These are phyloP conservation scores for Mormoops blainvillei DNA, from an alignment of 2,113 vertebrate species.

Conservation along the genomic window DNA sequence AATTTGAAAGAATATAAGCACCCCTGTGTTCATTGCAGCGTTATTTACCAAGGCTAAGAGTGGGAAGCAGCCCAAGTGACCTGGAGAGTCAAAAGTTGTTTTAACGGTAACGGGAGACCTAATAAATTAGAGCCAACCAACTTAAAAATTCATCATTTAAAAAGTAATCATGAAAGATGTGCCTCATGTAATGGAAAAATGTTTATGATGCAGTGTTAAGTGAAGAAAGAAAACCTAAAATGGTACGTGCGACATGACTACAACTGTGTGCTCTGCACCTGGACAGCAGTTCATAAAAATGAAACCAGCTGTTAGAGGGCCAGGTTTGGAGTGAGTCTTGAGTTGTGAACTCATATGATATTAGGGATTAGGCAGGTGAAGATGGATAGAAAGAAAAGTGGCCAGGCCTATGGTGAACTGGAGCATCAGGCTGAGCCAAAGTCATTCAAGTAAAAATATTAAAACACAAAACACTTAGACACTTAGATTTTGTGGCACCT, in stretches of 20 bases:
- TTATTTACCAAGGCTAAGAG: background rate
- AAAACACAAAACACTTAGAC: background rate
- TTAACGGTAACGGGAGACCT: background rate
- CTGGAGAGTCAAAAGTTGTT: background rate
- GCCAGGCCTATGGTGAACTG: background rate
- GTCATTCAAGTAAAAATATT: background rate
- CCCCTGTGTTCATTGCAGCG: background rate
- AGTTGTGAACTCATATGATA: background rate
- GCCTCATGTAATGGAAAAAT: background rate
- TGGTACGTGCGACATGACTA: background rate
- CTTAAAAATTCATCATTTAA: background rate
- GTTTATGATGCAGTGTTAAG: background rate
- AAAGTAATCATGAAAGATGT: background rate
- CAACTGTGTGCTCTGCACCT: background rate
- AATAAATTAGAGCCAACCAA: conserved; percentile 1
- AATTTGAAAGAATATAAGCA: background rate
- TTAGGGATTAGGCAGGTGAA: background rate
- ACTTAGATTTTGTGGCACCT: background rate
- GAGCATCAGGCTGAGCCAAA: background rate
- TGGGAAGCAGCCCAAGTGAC: background rate
- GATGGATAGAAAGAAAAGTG: background rate
- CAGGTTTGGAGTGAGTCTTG: background rate
- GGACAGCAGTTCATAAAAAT: background rate
- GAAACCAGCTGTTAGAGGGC: background rate
- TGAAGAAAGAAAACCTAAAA: conserved; percentile 7